Evolutionary conservation across 2,888 invertebrate species (phyloP), one percentile per base, ranked within the genome.

Genomic region (Neria commutata): DNA sequence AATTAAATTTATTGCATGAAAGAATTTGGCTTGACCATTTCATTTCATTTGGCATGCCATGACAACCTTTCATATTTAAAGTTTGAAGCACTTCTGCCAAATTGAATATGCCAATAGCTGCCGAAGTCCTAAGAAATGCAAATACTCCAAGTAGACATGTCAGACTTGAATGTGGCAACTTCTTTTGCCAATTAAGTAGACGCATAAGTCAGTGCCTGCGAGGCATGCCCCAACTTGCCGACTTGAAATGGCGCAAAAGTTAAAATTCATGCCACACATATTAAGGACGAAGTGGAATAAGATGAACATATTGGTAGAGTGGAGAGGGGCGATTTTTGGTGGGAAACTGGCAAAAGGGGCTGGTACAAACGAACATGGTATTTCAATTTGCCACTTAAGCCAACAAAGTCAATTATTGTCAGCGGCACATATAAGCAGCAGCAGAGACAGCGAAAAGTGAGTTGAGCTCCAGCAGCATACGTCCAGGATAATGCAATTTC

Each of bases 311-410:
- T n/a, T n/a, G n/a, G n/a, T n/a, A n/a, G n/a, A n/a, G n/a, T n/a
- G n/a, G n/a, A n/a, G n/a, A n/a, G n/a, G n/a, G n/a, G n/a, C n/a
- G n/a, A n/a, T n/a, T n/a, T n/a, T n/a, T n/a, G n/a, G n/a, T n/a
- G n/a, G n/a, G n/a, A n/a, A n/a, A n/a, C n/a, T n/a, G n/a, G n/a
- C n/a, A n/a, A n/a, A n/a, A 37, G 6, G 11, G n/a, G 16, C 37
- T 37, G 11, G 56, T 62, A 69, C 58, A n/a, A n/a, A n/a, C 60
- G 73, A 77, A 81, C 80, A 81, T 70, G 77, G 67, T 70, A 80
- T 79, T 81, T 81, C 81, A 81, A 81, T 81, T 79, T 78, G 71
- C 74, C 74, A 75, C 77, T 76, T 75, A 79, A 80, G 77, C 74
- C 78, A 78, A 71, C 61, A 76, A 78, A 77, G 77, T 77, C 77